Conservation (phyloP, 2,113 vertebrate species). For the Scartelaos histophorus region DNA sequence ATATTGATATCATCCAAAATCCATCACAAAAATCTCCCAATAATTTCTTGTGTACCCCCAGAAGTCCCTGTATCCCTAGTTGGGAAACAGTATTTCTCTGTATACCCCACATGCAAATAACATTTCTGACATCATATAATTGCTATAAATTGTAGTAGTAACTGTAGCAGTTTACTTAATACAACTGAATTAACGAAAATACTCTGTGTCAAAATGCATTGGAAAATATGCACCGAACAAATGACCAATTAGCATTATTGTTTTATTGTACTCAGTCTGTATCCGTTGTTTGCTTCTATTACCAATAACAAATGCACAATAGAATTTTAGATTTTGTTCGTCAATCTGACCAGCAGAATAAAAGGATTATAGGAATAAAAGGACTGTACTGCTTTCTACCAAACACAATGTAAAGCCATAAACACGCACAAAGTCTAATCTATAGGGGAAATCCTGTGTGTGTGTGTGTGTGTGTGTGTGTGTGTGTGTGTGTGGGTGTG, state of each 20-base stretch:
- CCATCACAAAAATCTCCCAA: too few relatives aligned
- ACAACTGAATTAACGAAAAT: background rate
- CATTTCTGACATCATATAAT: background rate
- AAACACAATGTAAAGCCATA: background rate
- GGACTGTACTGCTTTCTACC: background rate
- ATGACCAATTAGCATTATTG: background rate
- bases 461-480: slow-evolving; percentile 20
- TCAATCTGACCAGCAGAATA: background rate
- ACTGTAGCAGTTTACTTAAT: background rate
- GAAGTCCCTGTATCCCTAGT: too few relatives aligned
- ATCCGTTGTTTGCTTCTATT: background rate
- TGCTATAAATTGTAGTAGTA: background rate
- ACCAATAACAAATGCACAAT: background rate
- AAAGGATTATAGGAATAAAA: background rate
- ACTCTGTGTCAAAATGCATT: background rate
- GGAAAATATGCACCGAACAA: background rate
- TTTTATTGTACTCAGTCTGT: background rate
- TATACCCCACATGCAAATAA: background rate
- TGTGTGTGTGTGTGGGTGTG: slow-evolving; percentile 19
- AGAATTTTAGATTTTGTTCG: background rate
- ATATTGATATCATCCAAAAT: too few relatives aligned
- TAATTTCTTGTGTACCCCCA: too few relatives aligned
- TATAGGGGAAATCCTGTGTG: slow-evolving; percentile 7
- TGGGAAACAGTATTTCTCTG: too few relatives aligned
- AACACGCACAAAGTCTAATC: background rate